Conservation (phyloP, 2,113 vertebrate genomes). For the Alethe diademata region DNA sequence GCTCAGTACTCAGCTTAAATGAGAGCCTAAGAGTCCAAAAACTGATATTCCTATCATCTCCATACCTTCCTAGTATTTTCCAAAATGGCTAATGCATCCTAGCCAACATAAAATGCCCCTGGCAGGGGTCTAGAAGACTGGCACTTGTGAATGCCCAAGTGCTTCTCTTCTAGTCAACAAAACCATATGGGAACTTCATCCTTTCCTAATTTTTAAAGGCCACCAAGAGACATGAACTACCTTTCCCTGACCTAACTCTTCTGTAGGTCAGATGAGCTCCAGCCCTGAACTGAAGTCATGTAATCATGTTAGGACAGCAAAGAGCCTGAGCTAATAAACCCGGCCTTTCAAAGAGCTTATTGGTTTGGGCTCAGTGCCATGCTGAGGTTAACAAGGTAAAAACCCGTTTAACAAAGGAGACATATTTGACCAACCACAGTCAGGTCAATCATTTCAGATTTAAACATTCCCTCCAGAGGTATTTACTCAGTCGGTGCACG, state of each 20-base stretch:
- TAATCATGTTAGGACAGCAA: background rate
- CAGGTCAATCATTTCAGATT: slow-evolving; percentile 45
- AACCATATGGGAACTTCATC: background rate
- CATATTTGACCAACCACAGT: slow-evolving; percentile 20
- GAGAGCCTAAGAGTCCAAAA: background rate
- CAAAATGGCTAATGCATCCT: background rate
- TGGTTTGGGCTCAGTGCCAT: slow-evolving; percentile 53
- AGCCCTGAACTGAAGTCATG: slow-evolving; percentile 29
- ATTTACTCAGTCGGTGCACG: background rate
- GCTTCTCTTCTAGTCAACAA: background rate
- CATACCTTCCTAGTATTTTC: background rate
- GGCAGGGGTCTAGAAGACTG: background rate
- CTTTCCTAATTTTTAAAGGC: slow-evolving; percentile 11
- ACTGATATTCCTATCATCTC: background rate
- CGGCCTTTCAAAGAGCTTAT: slow-evolving; percentile 44
- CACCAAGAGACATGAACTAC: background rate
- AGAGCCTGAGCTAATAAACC: slow-evolving; percentile 53
- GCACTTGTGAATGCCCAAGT: background rate
- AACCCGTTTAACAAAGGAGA: slow-evolving; percentile 47
- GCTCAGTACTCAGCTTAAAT: background rate
- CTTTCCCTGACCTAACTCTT: background rate
- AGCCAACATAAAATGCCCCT: background rate
- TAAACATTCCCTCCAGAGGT: slow-evolving; percentile 53
- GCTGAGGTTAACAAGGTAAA: slow-evolving; percentile 60
- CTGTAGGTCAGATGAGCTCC: slow-evolving; percentile 17